Conservation (phyloP, 2,113 vertebrate species). For the Geococcyx californianus region DNA sequence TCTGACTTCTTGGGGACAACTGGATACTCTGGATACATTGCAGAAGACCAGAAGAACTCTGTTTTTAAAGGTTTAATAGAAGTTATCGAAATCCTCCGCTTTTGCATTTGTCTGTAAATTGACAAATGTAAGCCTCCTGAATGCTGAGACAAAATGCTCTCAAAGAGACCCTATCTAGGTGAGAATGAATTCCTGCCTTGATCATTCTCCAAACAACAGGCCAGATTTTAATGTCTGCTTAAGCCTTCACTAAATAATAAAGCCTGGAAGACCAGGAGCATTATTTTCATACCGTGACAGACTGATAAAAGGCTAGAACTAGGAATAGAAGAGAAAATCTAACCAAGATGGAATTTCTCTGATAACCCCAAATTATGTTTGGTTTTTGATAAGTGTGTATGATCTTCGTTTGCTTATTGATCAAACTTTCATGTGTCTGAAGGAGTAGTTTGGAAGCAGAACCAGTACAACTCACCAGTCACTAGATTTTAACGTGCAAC, state of each 20-base stretch:
- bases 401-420: background rate
- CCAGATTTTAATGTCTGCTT: background rate
- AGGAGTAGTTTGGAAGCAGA: background rate
- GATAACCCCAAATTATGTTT: background rate
- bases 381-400: background rate
- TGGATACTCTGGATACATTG: background rate
- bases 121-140: background rate
- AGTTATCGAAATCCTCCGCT: background rate
- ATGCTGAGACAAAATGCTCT: background rate
- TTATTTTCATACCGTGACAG: background rate
- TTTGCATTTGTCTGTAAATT: background rate
- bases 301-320: background rate
- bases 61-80: background rate
- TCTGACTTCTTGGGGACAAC: background rate
- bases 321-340: background rate
- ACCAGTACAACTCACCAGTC: background rate
- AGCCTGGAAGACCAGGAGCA: background rate
- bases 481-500: background rate
- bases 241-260: conserved; percentile 10
- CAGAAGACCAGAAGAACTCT: background rate
- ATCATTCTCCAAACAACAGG: background rate
- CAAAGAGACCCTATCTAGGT: background rate
- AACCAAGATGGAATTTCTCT: background rate
- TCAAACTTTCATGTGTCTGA: background rate
- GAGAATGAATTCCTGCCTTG: background rate